Conservation (phyloP, 2,113 vertebrate species). For the Equus quagga region DNA sequence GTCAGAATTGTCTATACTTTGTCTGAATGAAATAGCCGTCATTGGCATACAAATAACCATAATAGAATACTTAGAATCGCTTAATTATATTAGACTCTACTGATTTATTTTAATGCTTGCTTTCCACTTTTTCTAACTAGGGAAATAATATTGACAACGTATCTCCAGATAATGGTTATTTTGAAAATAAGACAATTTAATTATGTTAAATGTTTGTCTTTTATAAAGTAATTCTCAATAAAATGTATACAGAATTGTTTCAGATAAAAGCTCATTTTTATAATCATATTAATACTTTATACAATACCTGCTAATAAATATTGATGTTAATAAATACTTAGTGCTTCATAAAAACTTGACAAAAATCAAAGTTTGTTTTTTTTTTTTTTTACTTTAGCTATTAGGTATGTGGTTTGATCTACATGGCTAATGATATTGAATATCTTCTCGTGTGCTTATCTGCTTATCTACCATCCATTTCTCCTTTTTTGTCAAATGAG, state of each 20-base stretch:
- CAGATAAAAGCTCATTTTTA: constrained; percentile 26
- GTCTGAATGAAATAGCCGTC: not conserved
- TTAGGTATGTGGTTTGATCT: not conserved
- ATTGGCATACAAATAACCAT: not conserved
- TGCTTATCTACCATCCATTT: not conserved
- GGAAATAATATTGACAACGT: not conserved
- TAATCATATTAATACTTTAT: not conserved
- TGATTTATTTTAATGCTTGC: not conserved
- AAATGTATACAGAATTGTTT: not conserved
- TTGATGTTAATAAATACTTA: not conserved
- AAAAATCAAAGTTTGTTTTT: not conserved
- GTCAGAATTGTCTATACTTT: not conserved
- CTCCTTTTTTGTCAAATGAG: not conserved
- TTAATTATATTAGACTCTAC: not conserved
- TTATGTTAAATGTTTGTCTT: not conserved
- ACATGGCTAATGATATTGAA: not conserved
- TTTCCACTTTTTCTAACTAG: not conserved
- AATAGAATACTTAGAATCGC: not conserved
- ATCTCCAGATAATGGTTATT: not conserved
- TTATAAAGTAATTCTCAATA: not conserved
- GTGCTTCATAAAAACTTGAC: not conserved
- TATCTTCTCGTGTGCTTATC: not conserved
- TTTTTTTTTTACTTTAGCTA: not conserved
- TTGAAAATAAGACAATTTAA: not conserved
- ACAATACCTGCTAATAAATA: not conserved